Base-by-base conservation (phyloP, 1,140 invertebrate genomes). In the Gryon sp. region DNA sequence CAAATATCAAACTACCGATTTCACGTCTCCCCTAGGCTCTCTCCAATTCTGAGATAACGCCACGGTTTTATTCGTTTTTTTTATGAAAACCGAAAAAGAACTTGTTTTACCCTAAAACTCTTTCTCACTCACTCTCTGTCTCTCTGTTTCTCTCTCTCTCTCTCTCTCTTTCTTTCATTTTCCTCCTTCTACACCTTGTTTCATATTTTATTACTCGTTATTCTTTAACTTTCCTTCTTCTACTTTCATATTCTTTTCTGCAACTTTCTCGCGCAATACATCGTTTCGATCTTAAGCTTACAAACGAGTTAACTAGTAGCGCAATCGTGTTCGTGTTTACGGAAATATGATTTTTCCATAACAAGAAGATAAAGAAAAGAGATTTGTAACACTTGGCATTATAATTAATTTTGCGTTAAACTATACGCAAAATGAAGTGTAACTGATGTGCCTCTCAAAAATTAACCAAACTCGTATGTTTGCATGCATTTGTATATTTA, bases 161-260 rank as follows among this genome's bases (percentile, higher is more conserved):
- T 72, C 59, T 66, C 34, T 59, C 50, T 76, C 40, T 59, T 19
- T 40, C 15, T 50, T 41, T 65, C 16, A 11, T 14, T 36, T 40
- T 40, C 15, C 34, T 65, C 48, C 62, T 43, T 80, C 53, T 80
- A 15, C n/a, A n/a, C n/a, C n/a, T n/a, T n/a, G n/a, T n/a, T n/a
- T n/a, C n/a, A n/a, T n/a, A n/a, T n/a, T n/a, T n/a, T n/a, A n/a
- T n/a, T n/a, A n/a, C n/a, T n/a, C n/a, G n/a, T 32, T 28, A 24
- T 40, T 20, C 36, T 48, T n/a, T 30, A 30, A 26, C 30, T 50
- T 22, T 34, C 34, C 24, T 53, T n/a, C 14, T 38, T 52, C 62
- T 3, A 19, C 57, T 20, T 57, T 45, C 48, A 19, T 18, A 19
- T 38, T 50, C 36, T 20, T 45, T 22, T 38, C 24, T 41, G 8